These are phyloP conservation scores for Eristalinus aeneus DNA, from an alignment of 2,888 invertebrate species.

Conservation along the genomic window DNA sequence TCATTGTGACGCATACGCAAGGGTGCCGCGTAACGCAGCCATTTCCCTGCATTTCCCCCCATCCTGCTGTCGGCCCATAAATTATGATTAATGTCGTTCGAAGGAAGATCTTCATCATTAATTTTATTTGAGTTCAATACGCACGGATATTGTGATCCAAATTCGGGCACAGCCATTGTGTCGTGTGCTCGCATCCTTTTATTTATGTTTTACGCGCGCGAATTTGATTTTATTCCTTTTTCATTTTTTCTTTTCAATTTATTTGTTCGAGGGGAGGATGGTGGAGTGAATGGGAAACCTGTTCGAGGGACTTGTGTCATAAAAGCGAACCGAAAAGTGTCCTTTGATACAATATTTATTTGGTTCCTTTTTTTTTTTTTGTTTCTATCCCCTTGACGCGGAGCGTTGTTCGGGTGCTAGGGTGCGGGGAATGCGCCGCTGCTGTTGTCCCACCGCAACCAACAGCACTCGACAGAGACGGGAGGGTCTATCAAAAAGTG, in stretches of 20 bases:
- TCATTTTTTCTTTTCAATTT: background rate
- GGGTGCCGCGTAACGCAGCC: background rate
- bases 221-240: conserved; percentile 17
- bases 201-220: conserved; percentile 50
- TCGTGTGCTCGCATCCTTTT: conserved; percentile 31
- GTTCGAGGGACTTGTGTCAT: conserved; percentile 50
- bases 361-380: conserved; percentile 28
- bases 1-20: conserved; percentile 37
- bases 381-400: conserved; percentile 14
- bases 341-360: conserved; percentile 67
- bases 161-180: conserved; percentile 45
- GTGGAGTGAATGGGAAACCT: conserved; percentile 58
- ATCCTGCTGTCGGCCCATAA: conserved; percentile 50
- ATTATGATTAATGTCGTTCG: conserved; percentile 68
- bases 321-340: conserved; percentile 52
- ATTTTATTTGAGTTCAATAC: conserved; percentile 69
- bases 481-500: conserved; percentile 59
- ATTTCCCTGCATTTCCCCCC: background rate
- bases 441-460: background rate
- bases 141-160: conserved; percentile 33
- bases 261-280: background rate
- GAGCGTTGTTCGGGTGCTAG: background rate
- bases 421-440: background rate
- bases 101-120: conserved; percentile 63
- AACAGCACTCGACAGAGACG: conserved; percentile 12